These are phyloP conservation scores for Falco berigora DNA, from an alignment of 2,797 vertebrate genomes.

Conservation along the genomic window DNA sequence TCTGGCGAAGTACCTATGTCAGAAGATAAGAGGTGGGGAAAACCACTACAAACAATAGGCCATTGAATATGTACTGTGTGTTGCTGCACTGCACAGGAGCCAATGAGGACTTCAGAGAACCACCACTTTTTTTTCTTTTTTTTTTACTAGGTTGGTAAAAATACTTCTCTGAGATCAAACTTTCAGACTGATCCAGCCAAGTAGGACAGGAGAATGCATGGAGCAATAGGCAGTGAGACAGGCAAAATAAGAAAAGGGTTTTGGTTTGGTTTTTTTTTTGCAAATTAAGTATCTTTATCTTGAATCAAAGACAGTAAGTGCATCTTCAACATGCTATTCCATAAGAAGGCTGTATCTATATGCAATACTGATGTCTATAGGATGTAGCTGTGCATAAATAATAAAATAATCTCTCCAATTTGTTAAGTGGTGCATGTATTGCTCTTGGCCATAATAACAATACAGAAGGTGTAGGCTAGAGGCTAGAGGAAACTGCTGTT, in stretches of 20 bases:
- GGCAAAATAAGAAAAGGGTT: not conserved
- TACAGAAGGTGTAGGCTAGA: not conserved
- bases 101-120: not conserved
- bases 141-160: not conserved
- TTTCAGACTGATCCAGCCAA: not conserved
- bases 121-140: no score
- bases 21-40: not conserved
- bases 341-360: not conserved
- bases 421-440: not conserved
- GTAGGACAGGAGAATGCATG: not conserved
- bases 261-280: accelerated
- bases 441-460: not conserved
- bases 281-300: not conserved
- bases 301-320: not conserved
- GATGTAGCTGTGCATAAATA: not conserved
- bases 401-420: not conserved
- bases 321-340: not conserved
- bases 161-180: not conserved
- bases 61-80: not conserved
- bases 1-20: not conserved
- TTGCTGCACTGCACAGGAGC: not conserved
- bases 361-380: not conserved
- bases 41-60: not conserved
- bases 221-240: not conserved
- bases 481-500: not conserved